Evolutionary conservation across 2,113 vertebrate species (phyloP), one percentile per base, ranked within the genome.

Genomic region (Forbesichthys papilliferus): DNA sequence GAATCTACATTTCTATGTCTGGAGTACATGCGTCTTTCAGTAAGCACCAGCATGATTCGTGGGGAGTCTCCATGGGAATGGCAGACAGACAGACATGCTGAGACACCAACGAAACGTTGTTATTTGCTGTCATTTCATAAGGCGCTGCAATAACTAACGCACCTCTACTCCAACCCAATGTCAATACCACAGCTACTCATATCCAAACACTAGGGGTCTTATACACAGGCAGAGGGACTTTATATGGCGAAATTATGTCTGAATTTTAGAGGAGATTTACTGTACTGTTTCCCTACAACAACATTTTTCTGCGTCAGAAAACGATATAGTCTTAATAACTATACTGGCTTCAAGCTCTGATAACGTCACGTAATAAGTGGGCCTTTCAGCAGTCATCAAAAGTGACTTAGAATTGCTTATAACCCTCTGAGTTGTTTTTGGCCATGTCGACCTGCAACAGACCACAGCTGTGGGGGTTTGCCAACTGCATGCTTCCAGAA

Each of bases 391-490:
- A 73, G 70, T 80, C 74, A 84, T 86, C 82, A 80, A 80, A 83
- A 82, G 77, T 77, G 79, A 74, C 81, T 86, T 68, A 48, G 77
- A 83, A 80, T 82, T 66, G 81, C 84, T 70, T 72, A 84, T 71
- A 84, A 88, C 68, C 77, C 75, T 16, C 71, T 0, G 56, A 77
- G 88, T 90, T 90, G 84, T 84, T 86, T 83, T 85, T 89, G 86
- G 89, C 86, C 48, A 1, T 1, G 51, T 48, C n/a, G 54, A 54
- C 27, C 48, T 11, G 60, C 36, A 46, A 49, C 11, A 86, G 58
- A 69, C 82, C 84, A 67, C 86, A 86, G 81, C 77, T 80, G 79
- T 46, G 77, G 51, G 78, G 48, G 27, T 84, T 75, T 75, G 74
- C 83, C 83, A 77, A 11, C 3, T 54, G 52, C 64, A 48, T 48